Evolutionary conservation across 2,888 invertebrate genomes (phyloP).

Genomic region (Lasius fuliginosus): DNA sequence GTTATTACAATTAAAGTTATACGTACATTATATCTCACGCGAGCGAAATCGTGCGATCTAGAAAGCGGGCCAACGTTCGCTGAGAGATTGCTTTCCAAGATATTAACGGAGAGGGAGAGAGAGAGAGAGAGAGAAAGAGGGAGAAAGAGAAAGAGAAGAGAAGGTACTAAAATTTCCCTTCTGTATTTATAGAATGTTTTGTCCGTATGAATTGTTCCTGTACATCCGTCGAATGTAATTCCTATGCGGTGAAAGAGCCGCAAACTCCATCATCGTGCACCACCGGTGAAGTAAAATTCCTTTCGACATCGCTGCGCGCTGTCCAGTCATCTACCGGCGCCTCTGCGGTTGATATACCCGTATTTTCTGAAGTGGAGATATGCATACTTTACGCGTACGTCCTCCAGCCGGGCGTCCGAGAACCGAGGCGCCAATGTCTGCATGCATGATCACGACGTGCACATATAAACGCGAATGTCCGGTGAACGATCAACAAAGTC

Average conservation of each 20-base stretch:
- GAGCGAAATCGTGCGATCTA: not conserved
- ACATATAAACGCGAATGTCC: slow-evolving; percentile 56
- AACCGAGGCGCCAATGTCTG: slow-evolving; percentile 63
- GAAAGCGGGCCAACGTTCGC: not conserved
- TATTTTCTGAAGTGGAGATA: slow-evolving; percentile 50
- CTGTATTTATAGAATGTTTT: not conserved
- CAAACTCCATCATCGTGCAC: not conserved
- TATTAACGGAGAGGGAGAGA: not conserved
- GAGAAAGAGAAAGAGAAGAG: not conserved
- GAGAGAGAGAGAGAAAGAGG: not conserved
- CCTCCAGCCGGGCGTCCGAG: slow-evolving; percentile 22
- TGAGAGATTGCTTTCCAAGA: slow-evolving; percentile 18
- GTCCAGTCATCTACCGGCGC: slow-evolving; percentile 34
- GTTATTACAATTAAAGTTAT: not conserved
- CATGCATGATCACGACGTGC: slow-evolving; percentile 55
- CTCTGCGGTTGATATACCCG: slow-evolving; percentile 26
- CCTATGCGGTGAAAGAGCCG: slow-evolving; percentile 17
- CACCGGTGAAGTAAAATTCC: slow-evolving; percentile 50
- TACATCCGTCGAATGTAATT: slow-evolving; percentile 16
- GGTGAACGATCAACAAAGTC: slow-evolving; percentile 58
- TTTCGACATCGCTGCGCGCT: slow-evolving; percentile 19
- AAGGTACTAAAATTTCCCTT: not conserved
- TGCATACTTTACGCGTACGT: slow-evolving; percentile 45
- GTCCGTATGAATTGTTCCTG: not conserved
- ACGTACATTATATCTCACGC: not conserved